Conservation (phyloP, 2,113 vertebrate genomes). For the Serranochromis macrocephalus region DNA sequence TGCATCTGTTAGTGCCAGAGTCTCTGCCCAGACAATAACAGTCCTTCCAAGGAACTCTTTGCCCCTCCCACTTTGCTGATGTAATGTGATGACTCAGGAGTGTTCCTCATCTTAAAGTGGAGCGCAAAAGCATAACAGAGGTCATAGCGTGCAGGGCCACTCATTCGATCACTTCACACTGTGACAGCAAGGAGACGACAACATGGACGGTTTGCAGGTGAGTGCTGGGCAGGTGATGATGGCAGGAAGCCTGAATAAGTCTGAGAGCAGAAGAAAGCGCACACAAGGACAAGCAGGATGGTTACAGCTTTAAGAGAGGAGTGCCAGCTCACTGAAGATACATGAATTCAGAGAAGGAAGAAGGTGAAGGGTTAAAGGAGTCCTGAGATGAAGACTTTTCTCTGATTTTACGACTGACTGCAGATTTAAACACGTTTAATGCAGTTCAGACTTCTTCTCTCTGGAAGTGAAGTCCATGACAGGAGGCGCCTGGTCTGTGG, state of each 20-base stretch:
- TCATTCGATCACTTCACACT: not conserved
- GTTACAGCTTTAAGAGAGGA: not conserved
- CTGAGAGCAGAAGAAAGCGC: not conserved
- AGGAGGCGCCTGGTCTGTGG: not conserved
- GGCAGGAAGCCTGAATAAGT: not conserved
- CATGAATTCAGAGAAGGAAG: not conserved
- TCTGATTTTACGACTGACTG: not conserved
- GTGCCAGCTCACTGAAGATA: not conserved
- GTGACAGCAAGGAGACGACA: not conserved
- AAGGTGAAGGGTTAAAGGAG: not conserved
- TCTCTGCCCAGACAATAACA: not conserved
- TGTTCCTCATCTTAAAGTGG: accelerated
- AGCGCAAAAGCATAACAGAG: not conserved
- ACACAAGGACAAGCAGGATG: not conserved
- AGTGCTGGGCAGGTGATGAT: not conserved
- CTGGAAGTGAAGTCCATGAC: not conserved
- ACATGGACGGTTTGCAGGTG: not conserved
- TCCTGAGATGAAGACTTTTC: not conserved
- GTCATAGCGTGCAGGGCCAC: not conserved
- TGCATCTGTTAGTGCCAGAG: not conserved
- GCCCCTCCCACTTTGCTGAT: not conserved
- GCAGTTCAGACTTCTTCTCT: not conserved
- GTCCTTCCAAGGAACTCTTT: not conserved
- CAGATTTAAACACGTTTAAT: not conserved
- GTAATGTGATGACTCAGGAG: not conserved